Base-by-base conservation (phyloP, 2,113 vertebrate species). In the Vulpes vulpes region DNA sequence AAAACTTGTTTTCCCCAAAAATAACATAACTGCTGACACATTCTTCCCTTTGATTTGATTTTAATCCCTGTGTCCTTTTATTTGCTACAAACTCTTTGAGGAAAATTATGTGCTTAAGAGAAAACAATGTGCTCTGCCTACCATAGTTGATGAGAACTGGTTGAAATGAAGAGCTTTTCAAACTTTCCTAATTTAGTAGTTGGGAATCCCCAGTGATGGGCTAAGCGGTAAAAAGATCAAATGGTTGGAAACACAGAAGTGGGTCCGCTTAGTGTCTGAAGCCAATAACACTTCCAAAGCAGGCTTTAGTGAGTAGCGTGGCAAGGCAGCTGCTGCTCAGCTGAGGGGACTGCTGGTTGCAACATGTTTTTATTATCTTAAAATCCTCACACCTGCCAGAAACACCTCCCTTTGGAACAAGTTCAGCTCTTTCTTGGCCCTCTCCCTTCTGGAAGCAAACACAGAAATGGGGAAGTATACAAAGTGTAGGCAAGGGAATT, bases 311-410 rank as follows among this genome's bases (percentile, higher is more conserved):
- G 96, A 83, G 97, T 94, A 97, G 88, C 32, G 0, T 91, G 89
- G 90, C 71, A 95, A 95, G 92, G 91, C 98, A 98, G 98, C 90
- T 98, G 98, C 97, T 97, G 96, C 96, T 98, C 97, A 87, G 94
- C 96, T 95, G 94, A 97, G 89, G 94, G 27, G 71, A 86, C 95
- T 98, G 97, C 95, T 98, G 98, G 90, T 97, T 98, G 97, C 96
- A 98, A 97, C 97, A 91, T 97, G 98, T 97, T 98, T 98, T 97
- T 97, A 97, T 98, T 98, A 95, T 97, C 96, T 95, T 76, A 93
- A 97, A 97, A 89, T 78, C 92, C 64, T 65, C 88, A 35, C 86
- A 98, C 95, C 94, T 98, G 98, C 98, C 98, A 98, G 98, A 98
- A 98, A 98, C 97, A 98, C 97, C 96, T 98, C 98, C 98, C 97